These are phyloP conservation scores for Zootoca vivipara DNA, from an alignment of 2,113 vertebrate genomes.

Conservation along the genomic window DNA sequence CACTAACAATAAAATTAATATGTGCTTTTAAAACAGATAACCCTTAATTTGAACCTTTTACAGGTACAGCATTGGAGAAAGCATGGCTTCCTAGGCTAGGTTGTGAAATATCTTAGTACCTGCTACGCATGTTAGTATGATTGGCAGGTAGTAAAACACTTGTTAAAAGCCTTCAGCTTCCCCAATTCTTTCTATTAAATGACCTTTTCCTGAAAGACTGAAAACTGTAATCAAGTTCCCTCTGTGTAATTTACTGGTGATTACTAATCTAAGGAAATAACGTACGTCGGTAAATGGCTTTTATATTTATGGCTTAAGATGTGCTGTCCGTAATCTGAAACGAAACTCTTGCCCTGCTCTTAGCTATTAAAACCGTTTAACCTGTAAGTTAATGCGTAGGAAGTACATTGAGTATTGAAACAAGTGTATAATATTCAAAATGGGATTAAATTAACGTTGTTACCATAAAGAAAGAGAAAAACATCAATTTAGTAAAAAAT, in stretches of 20 bases:
- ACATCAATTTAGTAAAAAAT: neutral
- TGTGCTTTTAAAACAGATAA: neutral
- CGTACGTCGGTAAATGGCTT: slow-evolving; percentile 59
- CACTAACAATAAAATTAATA: too few species aligned
- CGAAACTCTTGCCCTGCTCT: slow-evolving; percentile 40
- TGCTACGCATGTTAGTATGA: slow-evolving; percentile 21
- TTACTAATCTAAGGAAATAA: slow-evolving; percentile 58
- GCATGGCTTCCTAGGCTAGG: slow-evolving; percentile 29
- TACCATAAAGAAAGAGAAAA: slow-evolving; percentile 29
- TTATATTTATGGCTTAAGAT: slow-evolving; percentile 52
- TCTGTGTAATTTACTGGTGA: slow-evolving; percentile 64
- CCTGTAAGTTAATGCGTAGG: slow-evolving; percentile 46
- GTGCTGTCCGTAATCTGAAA: slow-evolving; percentile 42
- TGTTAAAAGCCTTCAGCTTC: slow-evolving; percentile 55
- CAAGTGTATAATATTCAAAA: slow-evolving; percentile 52
- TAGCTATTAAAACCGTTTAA: slow-evolving; percentile 55
- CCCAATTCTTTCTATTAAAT: slow-evolving; percentile 61
- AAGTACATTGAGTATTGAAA: slow-evolving; percentile 53
- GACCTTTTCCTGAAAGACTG: slow-evolving; percentile 57
- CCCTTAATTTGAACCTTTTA: neutral
- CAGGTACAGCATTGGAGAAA: neutral
- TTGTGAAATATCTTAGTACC: slow-evolving; percentile 40
- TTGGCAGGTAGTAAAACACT: slow-evolving; percentile 44
- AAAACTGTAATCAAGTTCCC: slow-evolving; percentile 64
- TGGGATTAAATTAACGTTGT: slow-evolving; percentile 54